phyloP scores from a whole-genome alignment of 2,888 invertebrate genomes.

The Rhingia rostrata region DNA sequence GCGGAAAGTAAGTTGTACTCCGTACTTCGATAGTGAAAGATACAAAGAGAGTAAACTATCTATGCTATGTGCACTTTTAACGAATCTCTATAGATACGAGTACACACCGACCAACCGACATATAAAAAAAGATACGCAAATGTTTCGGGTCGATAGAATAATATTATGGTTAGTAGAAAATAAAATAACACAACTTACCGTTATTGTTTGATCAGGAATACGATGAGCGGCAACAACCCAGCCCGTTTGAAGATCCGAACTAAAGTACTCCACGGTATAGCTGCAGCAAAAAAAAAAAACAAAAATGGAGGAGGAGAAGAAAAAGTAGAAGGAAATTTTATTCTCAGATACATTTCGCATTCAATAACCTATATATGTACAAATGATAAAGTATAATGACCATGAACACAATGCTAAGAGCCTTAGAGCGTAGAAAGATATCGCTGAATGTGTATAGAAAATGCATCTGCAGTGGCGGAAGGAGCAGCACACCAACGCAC shows the following conservation, averaged over 20 bases:
- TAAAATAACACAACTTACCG: constrained; percentile 83
- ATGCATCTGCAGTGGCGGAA: constrained; percentile 27
- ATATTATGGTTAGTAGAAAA: constrained; percentile 61
- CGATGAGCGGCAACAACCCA: constrained; percentile 89
- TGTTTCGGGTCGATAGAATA: constrained; percentile 53
- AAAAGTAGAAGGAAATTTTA: constrained; percentile 44
- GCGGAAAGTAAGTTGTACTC: constrained; percentile 61
- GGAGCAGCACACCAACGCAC: constrained; percentile 44
- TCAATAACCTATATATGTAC: constrained; percentile 71
- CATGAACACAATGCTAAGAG: constrained; percentile 69
- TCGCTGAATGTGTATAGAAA: constrained; percentile 12
- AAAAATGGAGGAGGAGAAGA: no score
- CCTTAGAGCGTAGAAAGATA: constrained; percentile 38
- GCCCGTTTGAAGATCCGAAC: constrained; percentile 90
- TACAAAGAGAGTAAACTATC: constrained; percentile 12
- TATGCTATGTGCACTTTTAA: constrained; percentile 25
- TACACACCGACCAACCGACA: neutral
- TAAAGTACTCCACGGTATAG: constrained; percentile 91
- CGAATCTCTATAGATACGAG: constrained; percentile 25
- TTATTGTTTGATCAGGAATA: constrained; percentile 87
- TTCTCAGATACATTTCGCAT: constrained; percentile 69
- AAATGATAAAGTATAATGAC: constrained; percentile 74
- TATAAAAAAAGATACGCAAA: constrained; percentile 41
- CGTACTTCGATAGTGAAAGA: constrained; percentile 16
- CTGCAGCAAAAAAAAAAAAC: constrained; percentile 82